These are phyloP conservation scores for Lateolabrax maculatus DNA, from an alignment of 2,797 vertebrate species.

Conservation along the genomic window DNA sequence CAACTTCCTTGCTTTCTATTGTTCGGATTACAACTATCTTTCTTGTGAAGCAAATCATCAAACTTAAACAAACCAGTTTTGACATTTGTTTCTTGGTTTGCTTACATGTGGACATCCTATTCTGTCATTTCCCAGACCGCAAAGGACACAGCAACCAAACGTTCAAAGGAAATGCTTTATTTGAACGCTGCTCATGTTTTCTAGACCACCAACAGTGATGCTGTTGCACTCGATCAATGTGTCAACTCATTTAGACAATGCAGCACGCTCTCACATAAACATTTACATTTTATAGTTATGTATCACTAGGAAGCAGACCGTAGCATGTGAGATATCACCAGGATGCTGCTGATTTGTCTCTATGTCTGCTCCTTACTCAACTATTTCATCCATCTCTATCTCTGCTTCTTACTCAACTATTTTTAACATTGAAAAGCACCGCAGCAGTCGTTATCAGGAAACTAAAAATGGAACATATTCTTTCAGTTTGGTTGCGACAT, in stretches of 20 bases:
- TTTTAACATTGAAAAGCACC: slow-evolving; percentile 66
- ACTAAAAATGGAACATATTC: slow-evolving; percentile 69
- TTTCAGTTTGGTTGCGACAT: slow-evolving; percentile 41
- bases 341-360: slow-evolving; percentile 38
- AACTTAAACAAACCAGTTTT: slow-evolving; percentile 32
- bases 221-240: slow-evolving; percentile 19
- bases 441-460: slow-evolving; percentile 53
- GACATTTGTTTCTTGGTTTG: slow-evolving; percentile 40
- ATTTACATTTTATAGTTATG: slow-evolving; percentile 53
- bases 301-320: slow-evolving; percentile 48
- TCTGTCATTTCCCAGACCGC: slow-evolving; percentile 39
- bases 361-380: slow-evolving; percentile 37
- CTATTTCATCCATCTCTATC: slow-evolving; percentile 40
- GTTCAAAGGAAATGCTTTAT: slow-evolving; percentile 47
- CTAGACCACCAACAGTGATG: slow-evolving; percentile 51
- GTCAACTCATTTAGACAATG: slow-evolving; percentile 42
- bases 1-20: slow-evolving; percentile 31
- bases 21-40: background rate
- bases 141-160: slow-evolving; percentile 36
- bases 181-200: slow-evolving; percentile 40
- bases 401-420: slow-evolving; percentile 61
- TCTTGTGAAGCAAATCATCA: slow-evolving; percentile 15
- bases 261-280: slow-evolving; percentile 45
- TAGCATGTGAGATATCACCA: slow-evolving; percentile 44
- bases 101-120: slow-evolving; percentile 58